phyloP scores from a whole-genome alignment of 2,888 invertebrate genomes.

The Timema cristinae region DNA sequence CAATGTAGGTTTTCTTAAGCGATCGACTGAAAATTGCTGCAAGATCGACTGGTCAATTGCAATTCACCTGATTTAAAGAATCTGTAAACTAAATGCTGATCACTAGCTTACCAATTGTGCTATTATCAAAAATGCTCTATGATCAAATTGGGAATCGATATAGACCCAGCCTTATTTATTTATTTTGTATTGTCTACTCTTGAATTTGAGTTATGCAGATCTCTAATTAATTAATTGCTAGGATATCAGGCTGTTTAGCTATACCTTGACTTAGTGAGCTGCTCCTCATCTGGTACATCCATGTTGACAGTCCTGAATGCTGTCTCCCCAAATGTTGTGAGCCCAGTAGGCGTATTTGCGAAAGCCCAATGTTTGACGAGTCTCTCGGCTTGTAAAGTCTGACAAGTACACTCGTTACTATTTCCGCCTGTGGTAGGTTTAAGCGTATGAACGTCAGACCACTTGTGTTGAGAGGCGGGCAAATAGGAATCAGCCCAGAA shows the following conservation, averaged over 20 bases:
- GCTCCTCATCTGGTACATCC: conserved; percentile 53
- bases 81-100: too few species aligned
- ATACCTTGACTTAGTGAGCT: conserved; percentile 50
- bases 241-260: conserved; percentile 8
- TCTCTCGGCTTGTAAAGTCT: conserved; percentile 80
- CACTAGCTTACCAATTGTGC: too few species aligned
- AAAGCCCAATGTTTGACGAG: conserved; percentile 82
- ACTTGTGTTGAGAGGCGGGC: conserved; percentile 80
- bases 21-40: too few species aligned
- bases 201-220: too few species aligned
- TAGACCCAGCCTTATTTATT: too few species aligned
- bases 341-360: conserved; percentile 81
- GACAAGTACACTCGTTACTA: conserved; percentile 77
- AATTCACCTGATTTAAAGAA: too few species aligned
- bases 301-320: conserved; percentile 40
- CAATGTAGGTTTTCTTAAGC: too few species aligned
- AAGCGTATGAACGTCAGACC: conserved; percentile 74
- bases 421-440: conserved; percentile 76
- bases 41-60: too few species aligned
- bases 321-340: conserved; percentile 74
- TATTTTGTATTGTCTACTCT: too few species aligned
- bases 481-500: conserved; percentile 72
- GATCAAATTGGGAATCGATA: too few species aligned
- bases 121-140: too few species aligned
- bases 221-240: too few species aligned